A percentile compares a stretch with the other conserved stretches of the same genome.
These are phyloP conservation scores for Rhinophrynus dorsalis DNA, from an alignment of 2,797 vertebrate genomes.

Conservation along the genomic window DNA sequence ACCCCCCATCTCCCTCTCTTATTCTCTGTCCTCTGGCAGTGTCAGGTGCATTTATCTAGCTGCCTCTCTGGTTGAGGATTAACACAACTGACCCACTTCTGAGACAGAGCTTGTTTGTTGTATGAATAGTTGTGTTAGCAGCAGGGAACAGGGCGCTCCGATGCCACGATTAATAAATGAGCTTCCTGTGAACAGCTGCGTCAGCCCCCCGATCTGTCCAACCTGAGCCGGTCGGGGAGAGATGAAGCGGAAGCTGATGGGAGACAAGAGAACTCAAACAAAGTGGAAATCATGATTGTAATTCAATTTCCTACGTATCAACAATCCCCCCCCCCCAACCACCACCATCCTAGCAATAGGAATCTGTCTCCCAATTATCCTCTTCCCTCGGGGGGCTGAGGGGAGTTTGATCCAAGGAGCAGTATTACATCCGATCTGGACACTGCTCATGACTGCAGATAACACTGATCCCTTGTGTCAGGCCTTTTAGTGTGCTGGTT, in stretches of 20 bases:
- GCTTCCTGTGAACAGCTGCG: constrained; percentile 31
- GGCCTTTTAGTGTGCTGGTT: background rate
- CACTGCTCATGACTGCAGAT: background rate
- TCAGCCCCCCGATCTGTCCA: constrained; percentile 15
- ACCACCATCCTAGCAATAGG: background rate
- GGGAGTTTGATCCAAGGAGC: constrained; percentile 11
- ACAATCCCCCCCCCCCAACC: background rate
- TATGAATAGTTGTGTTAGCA: constrained; percentile 36
- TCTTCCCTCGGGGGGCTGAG: background rate
- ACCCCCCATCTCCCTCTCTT: too few relatives aligned
- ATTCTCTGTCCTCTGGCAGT: constrained; percentile 18
- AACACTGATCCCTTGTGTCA: background rate
- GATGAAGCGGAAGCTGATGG: rapidly evolving
- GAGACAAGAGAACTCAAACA: constrained; percentile 36
- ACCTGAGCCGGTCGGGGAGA: background rate
- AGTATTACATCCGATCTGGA: background rate
- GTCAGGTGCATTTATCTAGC: constrained; percentile 41
- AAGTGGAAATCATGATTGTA: constrained; percentile 10
- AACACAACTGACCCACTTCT: constrained; percentile 53
- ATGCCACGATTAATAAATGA: constrained; percentile 25
- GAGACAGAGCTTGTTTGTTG: constrained; percentile 40
- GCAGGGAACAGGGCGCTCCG: constrained; percentile 30
- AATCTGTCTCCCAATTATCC: constrained; percentile 33
- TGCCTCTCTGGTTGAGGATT: constrained; percentile 50
- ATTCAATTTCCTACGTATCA: constrained; percentile 23